Base-by-base conservation (phyloP, 2,888 invertebrate genomes). In the Drosophila pegasa region DNA sequence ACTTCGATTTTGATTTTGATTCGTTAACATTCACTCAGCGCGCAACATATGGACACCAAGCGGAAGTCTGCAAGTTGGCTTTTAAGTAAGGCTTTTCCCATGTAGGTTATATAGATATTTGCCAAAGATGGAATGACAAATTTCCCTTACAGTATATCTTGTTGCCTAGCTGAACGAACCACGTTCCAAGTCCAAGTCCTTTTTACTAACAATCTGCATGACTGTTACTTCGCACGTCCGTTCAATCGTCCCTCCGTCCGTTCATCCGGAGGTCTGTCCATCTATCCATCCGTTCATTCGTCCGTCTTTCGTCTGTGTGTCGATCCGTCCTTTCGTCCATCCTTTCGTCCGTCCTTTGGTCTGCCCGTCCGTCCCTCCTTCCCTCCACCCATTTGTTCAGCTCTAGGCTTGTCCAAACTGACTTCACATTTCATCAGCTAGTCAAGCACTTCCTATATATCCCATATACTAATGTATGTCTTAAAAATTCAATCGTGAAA, bases 1-100 rank as follows among this genome's bases (percentile, higher is more conserved):
- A 25, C 35, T 18, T 29, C 48, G 56, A 33, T 31, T 48, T 47
- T 22, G 37, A 29, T 45, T 22, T 43, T 25, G 55, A 55, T 51
- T 51, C 51, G 51, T 54, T 54, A 31, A 10, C 31, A 20, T 56
- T 25, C 59, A 55, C 68, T 63, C 68, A 54, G 56, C 35, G 31
- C 9, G 14, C 35, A 40, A 55, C 65, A 65, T 65, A 41, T 48
- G 73, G 14, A 33, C 27, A 33, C 52, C n/a, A 37, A 55, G 70
- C 66, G 66, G 58, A 59, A 67, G 65, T 66, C 45, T 45, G 31
- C 14, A 20, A 14, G n/a, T 25, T 52, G 12, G 31, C 33, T 41
- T 25, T 45, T 10, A 12, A 12, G 2, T 14, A 31, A 55, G 16
- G 16, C 22, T 22, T 22, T 41, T 41, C 1, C 22, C 20, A 40